phyloP scores from a whole-genome alignment of 2,113 vertebrate species.

The Marmota monax region DNA sequence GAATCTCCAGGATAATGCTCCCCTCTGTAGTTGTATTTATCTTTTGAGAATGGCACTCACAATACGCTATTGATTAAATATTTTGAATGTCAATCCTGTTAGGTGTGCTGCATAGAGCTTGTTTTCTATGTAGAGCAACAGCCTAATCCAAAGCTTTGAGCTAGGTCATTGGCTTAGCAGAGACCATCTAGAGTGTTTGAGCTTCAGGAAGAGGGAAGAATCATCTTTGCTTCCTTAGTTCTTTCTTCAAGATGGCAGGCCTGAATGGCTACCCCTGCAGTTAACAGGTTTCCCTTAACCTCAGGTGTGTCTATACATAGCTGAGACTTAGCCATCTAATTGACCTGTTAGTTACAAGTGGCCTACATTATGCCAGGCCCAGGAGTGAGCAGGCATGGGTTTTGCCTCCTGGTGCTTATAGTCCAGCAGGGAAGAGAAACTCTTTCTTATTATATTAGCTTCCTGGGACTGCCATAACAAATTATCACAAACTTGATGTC shows the following conservation, averaged over 20 bases:
- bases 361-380: background rate
- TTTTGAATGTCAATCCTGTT: background rate
- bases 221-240: background rate
- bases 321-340: background rate
- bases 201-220: background rate
- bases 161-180: background rate
- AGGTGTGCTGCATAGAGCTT: background rate
- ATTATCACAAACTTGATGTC: background rate
- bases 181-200: background rate
- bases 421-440: background rate
- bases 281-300: background rate
- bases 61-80: background rate
- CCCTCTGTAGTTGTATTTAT: background rate
- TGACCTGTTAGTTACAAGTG: background rate
- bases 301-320: background rate
- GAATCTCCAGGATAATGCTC: background rate
- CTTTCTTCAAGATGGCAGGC: background rate
- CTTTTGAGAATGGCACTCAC: background rate
- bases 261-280: background rate
- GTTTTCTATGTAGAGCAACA: background rate
- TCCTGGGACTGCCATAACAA: background rate
- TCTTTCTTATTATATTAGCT: background rate
- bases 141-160: background rate
- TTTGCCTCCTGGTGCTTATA: background rate
- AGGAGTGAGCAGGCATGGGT: background rate